phyloP scores from a whole-genome alignment of 2,113 vertebrate species.

The Trichechus manatus region DNA sequence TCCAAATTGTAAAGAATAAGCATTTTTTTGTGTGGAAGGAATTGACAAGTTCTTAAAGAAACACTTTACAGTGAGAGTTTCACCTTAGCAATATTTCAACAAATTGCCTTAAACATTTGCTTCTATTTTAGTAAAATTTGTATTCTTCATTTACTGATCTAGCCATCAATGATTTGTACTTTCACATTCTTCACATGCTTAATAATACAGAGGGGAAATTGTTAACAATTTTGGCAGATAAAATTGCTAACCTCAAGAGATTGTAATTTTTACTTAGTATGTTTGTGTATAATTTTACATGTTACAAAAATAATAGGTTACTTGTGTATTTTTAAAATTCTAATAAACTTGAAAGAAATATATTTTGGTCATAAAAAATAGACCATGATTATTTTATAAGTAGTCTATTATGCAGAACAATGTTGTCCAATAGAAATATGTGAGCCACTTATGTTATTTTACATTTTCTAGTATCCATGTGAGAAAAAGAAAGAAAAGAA shows the following conservation, averaged over 20 bases:
- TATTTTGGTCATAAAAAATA: background rate
- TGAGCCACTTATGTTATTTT: background rate
- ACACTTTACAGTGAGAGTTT: background rate
- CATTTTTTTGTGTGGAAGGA: background rate
- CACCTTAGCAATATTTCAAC: background rate
- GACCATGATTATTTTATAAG: background rate
- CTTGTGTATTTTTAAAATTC: background rate
- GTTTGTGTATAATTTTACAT: background rate
- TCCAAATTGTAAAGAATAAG: background rate
- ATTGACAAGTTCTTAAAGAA: background rate
- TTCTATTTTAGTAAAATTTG: constrained; percentile 20
- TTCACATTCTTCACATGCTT: background rate
- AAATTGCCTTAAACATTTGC: background rate
- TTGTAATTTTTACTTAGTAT: background rate
- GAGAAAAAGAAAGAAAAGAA: background rate
- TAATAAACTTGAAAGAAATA: constrained; percentile 10
- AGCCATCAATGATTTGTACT: background rate
- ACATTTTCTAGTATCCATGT: background rate
- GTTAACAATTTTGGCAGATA: background rate
- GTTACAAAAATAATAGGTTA: background rate
- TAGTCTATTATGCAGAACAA: background rate
- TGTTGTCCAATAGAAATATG: background rate
- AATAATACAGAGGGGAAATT: background rate
- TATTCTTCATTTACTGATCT: background rate
- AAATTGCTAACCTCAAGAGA: background rate